Percentiles rank a stretch among this genome's conserved stretches.
Conservation (phyloP, 2,113 vertebrate genomes). For the Casuarius casuarius region DNA sequence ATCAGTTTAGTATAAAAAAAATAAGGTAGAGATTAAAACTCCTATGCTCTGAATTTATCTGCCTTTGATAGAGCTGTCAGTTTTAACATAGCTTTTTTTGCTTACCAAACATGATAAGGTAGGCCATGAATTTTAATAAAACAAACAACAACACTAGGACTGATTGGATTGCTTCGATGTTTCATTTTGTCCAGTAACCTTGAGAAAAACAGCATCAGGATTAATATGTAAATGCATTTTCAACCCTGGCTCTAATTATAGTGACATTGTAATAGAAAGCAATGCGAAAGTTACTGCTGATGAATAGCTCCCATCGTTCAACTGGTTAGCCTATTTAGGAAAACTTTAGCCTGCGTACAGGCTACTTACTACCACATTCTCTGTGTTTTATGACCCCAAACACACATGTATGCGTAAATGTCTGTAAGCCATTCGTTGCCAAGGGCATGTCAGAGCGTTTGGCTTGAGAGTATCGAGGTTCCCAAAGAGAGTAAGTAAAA, state of each 20-base stretch:
- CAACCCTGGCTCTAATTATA: not conserved
- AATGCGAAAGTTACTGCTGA: not conserved
- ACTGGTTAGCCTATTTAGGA: not conserved
- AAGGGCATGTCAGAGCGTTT: not conserved
- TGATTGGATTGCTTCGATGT: not conserved
- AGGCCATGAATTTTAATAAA: not conserved
- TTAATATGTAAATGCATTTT: not conserved
- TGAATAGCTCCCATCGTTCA: not conserved
- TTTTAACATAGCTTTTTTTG: not conserved
- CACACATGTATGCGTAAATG: not conserved
- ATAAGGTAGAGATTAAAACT: not conserved
- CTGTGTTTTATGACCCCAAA: not conserved
- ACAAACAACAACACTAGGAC: not conserved
- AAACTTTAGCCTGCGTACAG: not conserved
- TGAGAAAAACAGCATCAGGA: not conserved
- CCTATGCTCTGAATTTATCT: not conserved
- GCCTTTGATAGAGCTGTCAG: not conserved
- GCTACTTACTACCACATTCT: not conserved
- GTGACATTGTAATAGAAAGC: not conserved
- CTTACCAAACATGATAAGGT: not conserved
- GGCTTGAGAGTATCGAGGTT: rapidly evolving
- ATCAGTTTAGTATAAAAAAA: not conserved
- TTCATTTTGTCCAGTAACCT: not conserved
- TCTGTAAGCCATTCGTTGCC: not conserved
- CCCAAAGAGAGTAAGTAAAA: not conserved